phyloP scores from a whole-genome alignment of 2,113 vertebrate species.

The Pangasianodon gigas region DNA sequence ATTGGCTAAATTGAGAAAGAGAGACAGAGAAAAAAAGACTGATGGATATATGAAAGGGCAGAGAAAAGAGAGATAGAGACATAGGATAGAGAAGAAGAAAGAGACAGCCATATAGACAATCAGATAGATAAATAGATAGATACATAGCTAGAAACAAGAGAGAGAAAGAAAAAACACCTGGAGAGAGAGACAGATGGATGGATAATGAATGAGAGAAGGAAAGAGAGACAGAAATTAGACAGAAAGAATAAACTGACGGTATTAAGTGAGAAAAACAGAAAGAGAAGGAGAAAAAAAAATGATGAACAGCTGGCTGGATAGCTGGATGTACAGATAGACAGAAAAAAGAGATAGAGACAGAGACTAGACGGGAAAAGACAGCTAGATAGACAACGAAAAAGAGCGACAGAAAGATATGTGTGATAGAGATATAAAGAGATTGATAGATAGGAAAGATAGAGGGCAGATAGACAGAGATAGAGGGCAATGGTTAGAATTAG shows the following conservation, averaged over 20 bases:
- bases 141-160: background rate
- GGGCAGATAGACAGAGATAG: background rate
- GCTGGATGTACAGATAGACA: too few relatives aligned
- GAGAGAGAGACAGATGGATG: background rate
- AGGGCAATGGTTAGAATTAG: too few relatives aligned
- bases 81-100: background rate
- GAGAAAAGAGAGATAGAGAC: too few relatives aligned
- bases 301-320: background rate
- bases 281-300: background rate
- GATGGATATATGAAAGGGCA: too few relatives aligned
- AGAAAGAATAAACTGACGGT: background rate
- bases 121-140: background rate
- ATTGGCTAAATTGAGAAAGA: too few relatives aligned
- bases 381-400: background rate
- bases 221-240: constrained; percentile 3
- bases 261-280: background rate
- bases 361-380: background rate
- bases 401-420: too few relatives aligned
- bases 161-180: background rate
- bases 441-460: background rate
- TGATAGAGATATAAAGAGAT: background rate
- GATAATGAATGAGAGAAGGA: background rate
- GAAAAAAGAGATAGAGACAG: background rate
- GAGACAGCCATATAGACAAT: too few relatives aligned
- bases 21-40: too few relatives aligned